Evolutionary conservation across 2,113 vertebrate species (phyloP).

Genomic region (Sebastes fasciatus): DNA sequence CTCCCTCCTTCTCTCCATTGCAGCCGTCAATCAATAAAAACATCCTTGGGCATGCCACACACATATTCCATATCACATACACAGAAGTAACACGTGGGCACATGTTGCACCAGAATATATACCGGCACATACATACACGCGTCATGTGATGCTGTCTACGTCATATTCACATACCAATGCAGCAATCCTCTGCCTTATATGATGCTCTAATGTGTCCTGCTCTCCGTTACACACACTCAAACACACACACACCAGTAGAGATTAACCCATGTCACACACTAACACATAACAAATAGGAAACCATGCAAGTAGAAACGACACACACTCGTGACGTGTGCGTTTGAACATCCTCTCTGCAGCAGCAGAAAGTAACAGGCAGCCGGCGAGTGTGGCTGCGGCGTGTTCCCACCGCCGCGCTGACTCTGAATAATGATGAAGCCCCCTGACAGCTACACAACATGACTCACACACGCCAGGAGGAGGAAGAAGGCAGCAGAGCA

Average conservation of each 20-base stretch:
- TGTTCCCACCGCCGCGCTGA: conserved; percentile 1
- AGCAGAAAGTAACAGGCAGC: conserved; percentile 1
- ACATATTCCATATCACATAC: background rate
- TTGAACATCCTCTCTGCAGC: conserved; percentile 24
- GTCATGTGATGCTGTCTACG: background rate
- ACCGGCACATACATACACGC: background rate
- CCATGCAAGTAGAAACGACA: background rate
- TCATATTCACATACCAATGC: conserved; percentile 3
- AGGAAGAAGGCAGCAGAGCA: background rate
- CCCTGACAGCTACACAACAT: conserved; percentile 33
- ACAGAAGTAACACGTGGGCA: background rate
- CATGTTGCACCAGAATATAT: background rate
- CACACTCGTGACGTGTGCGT: background rate
- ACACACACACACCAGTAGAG: background rate
- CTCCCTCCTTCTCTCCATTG: conserved; percentile 23
- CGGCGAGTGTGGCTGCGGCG: background rate
- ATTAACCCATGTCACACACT: background rate
- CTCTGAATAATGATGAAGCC: conserved; percentile 51
- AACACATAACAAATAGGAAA: conserved; percentile 6
- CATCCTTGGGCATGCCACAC: conserved; percentile 46
- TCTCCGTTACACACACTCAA: background rate
- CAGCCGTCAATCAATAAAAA: conserved; percentile 62
- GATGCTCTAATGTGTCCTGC: background rate
- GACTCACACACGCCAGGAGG: conserved; percentile 35
- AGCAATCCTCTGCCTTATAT: background rate